Evolutionary conservation across 2,888 invertebrate species (phyloP).

Genomic region (Craniophora ligustri): DNA sequence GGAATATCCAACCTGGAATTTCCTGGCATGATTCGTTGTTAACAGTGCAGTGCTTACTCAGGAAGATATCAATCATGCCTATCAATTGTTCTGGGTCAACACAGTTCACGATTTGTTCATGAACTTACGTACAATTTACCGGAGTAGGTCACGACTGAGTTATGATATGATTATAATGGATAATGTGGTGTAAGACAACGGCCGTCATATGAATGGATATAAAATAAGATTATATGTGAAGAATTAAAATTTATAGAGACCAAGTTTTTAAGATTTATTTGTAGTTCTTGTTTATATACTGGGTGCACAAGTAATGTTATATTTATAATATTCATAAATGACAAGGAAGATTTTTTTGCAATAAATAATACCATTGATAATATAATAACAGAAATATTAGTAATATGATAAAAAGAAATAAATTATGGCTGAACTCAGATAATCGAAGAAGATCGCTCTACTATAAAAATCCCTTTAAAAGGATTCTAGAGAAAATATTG

Average conservation of each 20-base stretch:
- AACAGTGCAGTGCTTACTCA: conserved; percentile 9
- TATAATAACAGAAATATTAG: too few relatives aligned
- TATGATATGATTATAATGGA: background rate
- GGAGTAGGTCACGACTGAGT: conserved; percentile 8
- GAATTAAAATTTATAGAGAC: too few relatives aligned
- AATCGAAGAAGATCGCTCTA: too few relatives aligned
- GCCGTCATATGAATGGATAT: background rate
- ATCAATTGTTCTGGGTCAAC: conserved; percentile 27
- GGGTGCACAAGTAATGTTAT: too few relatives aligned
- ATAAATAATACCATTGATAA: too few relatives aligned
- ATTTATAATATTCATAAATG: too few relatives aligned
- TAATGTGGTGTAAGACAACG: background rate
- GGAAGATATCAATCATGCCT: conserved; percentile 39
- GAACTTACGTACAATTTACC: background rate
- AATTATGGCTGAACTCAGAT: too few relatives aligned
- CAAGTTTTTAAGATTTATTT: background rate
- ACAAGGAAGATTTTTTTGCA: too few relatives aligned
- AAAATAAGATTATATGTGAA: background rate
- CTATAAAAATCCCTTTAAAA: too few relatives aligned
- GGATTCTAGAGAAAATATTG: too few relatives aligned
- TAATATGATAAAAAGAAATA: too few relatives aligned
- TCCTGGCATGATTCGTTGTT: conserved; percentile 8
- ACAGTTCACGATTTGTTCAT: conserved; percentile 21
- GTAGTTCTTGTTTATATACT: too few relatives aligned
- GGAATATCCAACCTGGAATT: conserved; percentile 10